Evolutionary conservation across 1,140 invertebrate genomes (phyloP).

Genomic region (Caerostris extrusa): DNA sequence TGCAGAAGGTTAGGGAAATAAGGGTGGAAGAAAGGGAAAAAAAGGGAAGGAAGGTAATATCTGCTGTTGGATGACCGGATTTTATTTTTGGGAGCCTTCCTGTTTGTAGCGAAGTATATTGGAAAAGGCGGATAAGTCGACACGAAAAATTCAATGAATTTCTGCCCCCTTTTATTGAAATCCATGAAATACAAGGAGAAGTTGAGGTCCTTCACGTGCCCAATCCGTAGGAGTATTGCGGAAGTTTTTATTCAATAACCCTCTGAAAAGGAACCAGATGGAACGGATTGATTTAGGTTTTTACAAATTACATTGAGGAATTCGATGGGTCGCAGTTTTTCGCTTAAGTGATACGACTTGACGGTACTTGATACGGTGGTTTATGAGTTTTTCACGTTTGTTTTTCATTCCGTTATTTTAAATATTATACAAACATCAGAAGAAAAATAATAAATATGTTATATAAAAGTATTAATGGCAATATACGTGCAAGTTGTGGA

Average conservation of each 20-base stretch:
- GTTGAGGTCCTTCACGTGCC: not conserved
- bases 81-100: constrained; percentile 41
- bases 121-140: constrained; percentile 56
- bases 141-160: constrained; percentile 57
- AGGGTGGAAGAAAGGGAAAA: not conserved
- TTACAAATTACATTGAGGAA: not conserved
- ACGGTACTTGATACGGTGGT: no score
- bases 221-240: constrained; percentile 28
- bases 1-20: constrained; percentile 6
- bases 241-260: constrained; percentile 49
- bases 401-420: no score
- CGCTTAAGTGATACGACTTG: no score
- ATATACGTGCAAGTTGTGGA: no score
- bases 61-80: constrained; percentile 51
- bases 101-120: constrained; percentile 57
- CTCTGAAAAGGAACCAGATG: not conserved
- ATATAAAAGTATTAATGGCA: no score
- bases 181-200: constrained; percentile 31
- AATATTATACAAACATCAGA: no score
- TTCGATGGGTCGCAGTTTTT: not conserved
- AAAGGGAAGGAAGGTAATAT: constrained; percentile 29
- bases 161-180: constrained; percentile 61
- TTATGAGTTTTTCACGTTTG: no score
- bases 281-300: not conserved
- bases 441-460: no score